phyloP scores from a whole-genome alignment of 2,888 invertebrate genomes.

The Ligdia adustata region DNA sequence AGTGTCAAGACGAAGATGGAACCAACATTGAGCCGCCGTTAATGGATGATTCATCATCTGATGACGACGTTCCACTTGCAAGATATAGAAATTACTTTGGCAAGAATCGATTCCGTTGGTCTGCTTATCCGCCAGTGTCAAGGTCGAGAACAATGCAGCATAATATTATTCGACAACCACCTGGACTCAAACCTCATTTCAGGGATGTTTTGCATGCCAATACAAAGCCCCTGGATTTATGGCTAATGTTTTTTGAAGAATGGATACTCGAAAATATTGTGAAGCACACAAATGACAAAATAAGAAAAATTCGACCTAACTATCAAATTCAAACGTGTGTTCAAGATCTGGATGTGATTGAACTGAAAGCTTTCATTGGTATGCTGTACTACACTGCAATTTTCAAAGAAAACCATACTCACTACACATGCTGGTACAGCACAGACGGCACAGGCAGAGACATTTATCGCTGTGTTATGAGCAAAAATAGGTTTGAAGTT shows the following conservation, averaged over 20 bases:
- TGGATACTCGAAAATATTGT: conserved; percentile 10
- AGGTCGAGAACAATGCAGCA: conserved; percentile 20
- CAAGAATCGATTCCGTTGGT: conserved; percentile 14
- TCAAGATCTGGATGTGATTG: conserved; percentile 20
- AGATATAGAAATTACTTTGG: conserved; percentile 16
- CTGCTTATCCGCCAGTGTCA: conserved; percentile 8
- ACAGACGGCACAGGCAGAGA: conserved; percentile 29
- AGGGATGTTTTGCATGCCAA: conserved; percentile 10
- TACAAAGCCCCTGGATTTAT: conserved; percentile 7
- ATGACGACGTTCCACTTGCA: conserved; percentile 21
- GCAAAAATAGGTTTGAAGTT: conserved; percentile 11
- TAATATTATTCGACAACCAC: conserved; percentile 21
- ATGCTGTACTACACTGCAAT: conserved; percentile 27
- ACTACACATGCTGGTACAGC: conserved; percentile 22
- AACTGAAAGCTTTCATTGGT: conserved; percentile 26
- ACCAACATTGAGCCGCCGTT: conserved; percentile 1
- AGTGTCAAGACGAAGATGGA: neutral
- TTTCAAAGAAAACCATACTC: conserved; percentile 23
- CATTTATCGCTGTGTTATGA: conserved; percentile 6
- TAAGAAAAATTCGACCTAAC: conserved; percentile 7
- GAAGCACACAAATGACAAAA: conserved; percentile 24
- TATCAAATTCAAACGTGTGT: conserved; percentile 23
- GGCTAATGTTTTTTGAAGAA: neutral
- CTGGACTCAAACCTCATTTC: conserved; percentile 9
- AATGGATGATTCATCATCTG: conserved; percentile 7